phyloP scores from a whole-genome alignment of 2,797 vertebrate species.

The Poecilia velifera region DNA sequence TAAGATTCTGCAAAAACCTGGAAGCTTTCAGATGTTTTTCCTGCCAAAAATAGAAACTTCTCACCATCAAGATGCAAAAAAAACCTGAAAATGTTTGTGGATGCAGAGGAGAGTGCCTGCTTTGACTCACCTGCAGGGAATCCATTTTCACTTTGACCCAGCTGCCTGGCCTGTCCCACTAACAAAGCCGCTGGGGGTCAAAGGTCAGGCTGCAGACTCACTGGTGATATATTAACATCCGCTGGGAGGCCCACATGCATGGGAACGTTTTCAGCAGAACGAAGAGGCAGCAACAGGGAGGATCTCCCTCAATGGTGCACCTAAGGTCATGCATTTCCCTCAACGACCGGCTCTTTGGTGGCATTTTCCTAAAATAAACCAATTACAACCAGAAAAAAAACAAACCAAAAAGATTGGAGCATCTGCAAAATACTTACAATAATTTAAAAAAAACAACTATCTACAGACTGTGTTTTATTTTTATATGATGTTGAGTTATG shows the following conservation, averaged over 20 bases:
- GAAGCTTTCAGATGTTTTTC: background rate
- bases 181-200: conserved; percentile 46
- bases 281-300: conserved; percentile 6
- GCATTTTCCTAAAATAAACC: conserved; percentile 40
- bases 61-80: background rate
- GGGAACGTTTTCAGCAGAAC: conserved; percentile 43
- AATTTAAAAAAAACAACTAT: background rate
- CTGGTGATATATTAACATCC: conserved; percentile 76
- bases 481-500: background rate
- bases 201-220: conserved; percentile 63
- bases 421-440: background rate
- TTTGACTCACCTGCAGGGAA: conserved; percentile 53
- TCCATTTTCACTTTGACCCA: conserved; percentile 19
- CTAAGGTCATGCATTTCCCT: conserved; percentile 40
- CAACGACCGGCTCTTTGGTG: conserved; percentile 12
- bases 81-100: background rate
- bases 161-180: conserved; percentile 17
- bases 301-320: conserved; percentile 14
- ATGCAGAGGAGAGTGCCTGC: background rate
- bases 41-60: background rate
- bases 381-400: background rate
- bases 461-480: background rate
- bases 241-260: conserved; percentile 49
- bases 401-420: background rate
- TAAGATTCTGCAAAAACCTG: conserved; percentile 11